These are phyloP conservation scores for Cyclargus thomasi DNA, from an alignment of 1,140 invertebrate genomes.

Conservation along the genomic window DNA sequence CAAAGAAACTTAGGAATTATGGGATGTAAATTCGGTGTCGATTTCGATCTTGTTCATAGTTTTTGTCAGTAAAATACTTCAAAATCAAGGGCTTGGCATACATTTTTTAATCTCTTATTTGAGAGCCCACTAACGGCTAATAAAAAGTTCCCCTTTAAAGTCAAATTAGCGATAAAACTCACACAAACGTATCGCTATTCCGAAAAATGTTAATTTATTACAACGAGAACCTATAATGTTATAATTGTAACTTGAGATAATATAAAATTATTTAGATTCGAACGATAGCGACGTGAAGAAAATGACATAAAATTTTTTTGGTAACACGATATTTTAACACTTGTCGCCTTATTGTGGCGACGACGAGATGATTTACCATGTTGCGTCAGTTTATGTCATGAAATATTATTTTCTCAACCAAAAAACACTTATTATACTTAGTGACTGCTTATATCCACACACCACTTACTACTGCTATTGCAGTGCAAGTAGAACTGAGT, in stretches of 20 bases:
- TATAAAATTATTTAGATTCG: background rate
- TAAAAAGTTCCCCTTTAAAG: background rate
- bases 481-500: no score
- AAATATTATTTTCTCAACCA: no score
- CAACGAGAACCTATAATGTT: background rate
- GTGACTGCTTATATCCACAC: no score
- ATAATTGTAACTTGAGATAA: background rate
- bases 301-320: background rate
- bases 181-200: background rate
- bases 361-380: background rate
- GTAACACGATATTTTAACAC: background rate
- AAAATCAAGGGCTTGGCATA: no score
- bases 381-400: background rate
- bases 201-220: background rate
- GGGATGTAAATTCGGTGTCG: no score
- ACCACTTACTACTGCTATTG: no score
- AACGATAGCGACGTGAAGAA: background rate
- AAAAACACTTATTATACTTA: no score
- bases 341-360: no score
- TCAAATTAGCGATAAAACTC: slow-evolving; percentile 1
- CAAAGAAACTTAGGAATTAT: no score
- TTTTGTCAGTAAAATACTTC: no score
- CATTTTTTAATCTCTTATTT: no score
- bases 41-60: no score
- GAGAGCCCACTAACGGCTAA: background rate